A percentile compares a stretch with the other conserved stretches of the same genome.
These are phyloP conservation scores for Linyphia triangularis DNA, from an alignment of 2,888 invertebrate species.

Conservation along the genomic window DNA sequence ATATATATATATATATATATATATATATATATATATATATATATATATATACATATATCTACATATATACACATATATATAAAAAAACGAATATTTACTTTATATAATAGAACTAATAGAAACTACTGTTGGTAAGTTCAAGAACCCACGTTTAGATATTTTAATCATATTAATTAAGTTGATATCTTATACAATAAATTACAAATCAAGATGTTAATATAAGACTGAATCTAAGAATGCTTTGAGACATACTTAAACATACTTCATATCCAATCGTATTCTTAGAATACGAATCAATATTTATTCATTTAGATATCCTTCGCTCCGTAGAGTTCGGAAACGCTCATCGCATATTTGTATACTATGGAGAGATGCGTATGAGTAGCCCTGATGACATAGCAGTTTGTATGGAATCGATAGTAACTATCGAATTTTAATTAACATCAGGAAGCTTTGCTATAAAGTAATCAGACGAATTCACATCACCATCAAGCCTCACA, in stretches of 20 bases:
- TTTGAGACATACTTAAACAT: neutral
- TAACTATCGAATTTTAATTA: neutral
- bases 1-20: too few species aligned
- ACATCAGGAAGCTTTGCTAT: neutral
- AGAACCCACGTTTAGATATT: neutral
- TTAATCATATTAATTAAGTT: neutral
- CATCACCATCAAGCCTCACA: neutral
- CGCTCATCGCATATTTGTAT: neutral
- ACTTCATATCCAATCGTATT: neutral
- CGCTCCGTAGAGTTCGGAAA: neutral
- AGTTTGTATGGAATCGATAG: neutral
- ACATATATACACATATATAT: too few species aligned
- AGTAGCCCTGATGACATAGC: neutral
- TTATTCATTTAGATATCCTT: neutral
- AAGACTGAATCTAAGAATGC: neutral
- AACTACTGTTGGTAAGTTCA: too few species aligned
- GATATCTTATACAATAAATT: neutral
- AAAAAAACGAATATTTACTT: too few species aligned
- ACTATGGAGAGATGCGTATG: neutral
- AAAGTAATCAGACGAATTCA: neutral
- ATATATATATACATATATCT: too few species aligned
- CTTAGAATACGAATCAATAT: neutral
- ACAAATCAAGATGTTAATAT: neutral
- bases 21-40: too few species aligned
- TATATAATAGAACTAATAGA: too few species aligned